Percentiles rank a stretch among this genome's conserved stretches.
phyloP scores from a whole-genome alignment of 2,797 vertebrate genomes.

The Rhinella marina region DNA sequence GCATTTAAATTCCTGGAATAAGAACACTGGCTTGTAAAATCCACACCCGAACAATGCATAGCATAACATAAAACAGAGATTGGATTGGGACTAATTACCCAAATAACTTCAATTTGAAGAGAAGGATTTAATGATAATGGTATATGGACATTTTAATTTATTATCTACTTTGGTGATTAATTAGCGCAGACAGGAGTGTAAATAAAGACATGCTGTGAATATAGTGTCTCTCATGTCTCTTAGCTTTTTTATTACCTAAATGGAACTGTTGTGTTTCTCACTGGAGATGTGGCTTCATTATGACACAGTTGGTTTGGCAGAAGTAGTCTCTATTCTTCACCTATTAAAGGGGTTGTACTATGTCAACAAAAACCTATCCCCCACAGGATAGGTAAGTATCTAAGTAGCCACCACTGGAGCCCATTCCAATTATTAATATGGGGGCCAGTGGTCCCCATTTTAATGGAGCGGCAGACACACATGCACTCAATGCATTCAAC shows the following conservation, averaged over 20 bases:
- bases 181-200: constrained; percentile 50
- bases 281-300: too few species aligned
- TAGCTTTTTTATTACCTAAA: neutral
- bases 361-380: too few species aligned
- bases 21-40: constrained; percentile 48
- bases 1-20: constrained; percentile 30
- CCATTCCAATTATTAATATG: too few species aligned
- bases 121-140: constrained; percentile 52
- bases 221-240: neutral
- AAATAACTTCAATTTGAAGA: constrained; percentile 45
- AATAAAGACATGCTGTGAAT: constrained; percentile 49
- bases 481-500: too few species aligned
- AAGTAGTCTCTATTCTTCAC: too few species aligned
- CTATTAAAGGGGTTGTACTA: too few species aligned
- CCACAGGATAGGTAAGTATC: too few species aligned
- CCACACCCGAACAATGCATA: constrained; percentile 42
- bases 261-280: neutral
- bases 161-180: constrained; percentile 46
- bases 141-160: constrained; percentile 45
- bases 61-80: constrained; percentile 41
- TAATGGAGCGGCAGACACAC: too few species aligned
- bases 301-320: neutral
- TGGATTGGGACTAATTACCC: constrained; percentile 49
- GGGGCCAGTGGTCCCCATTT: too few species aligned
- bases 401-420: too few species aligned